A percentile compares a stretch with the other conserved stretches of the same genome.
These are phyloP conservation scores for Callinectes sapidus DNA, from an alignment of 2,888 invertebrate species.

Conservation along the genomic window DNA sequence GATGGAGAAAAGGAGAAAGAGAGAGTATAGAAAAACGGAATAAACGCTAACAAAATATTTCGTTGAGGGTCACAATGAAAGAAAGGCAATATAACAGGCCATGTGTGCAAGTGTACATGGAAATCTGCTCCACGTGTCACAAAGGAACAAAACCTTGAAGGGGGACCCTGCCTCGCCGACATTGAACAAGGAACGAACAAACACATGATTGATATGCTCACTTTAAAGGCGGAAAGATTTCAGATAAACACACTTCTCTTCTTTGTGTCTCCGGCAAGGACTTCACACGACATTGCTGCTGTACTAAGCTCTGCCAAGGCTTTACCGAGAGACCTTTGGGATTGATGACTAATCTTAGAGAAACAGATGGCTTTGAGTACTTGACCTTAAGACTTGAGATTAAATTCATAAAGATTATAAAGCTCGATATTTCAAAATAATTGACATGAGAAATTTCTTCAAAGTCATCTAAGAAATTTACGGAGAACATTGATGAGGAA, in stretches of 20 bases:
- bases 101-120: too few relatives aligned
- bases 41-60: too few relatives aligned
- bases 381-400: neutral
- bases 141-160: neutral
- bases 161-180: neutral
- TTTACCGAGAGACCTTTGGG: neutral
- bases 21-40: too few relatives aligned
- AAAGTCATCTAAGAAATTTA: neutral
- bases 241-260: neutral
- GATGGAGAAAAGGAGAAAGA: neutral
- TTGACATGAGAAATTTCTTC: neutral
- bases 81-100: too few relatives aligned
- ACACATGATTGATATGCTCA: neutral
- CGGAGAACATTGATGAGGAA: neutral
- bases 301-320: neutral
- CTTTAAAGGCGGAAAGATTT: too few relatives aligned
- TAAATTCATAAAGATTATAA: too few relatives aligned
- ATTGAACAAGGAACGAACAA: neutral
- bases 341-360: neutral
- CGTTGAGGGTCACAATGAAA: too few relatives aligned
- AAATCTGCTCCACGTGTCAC: too few relatives aligned
- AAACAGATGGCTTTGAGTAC: neutral
- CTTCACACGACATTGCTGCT: neutral
- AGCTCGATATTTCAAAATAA: neutral
- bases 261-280: neutral